Conservation (phyloP, 2,113 vertebrate genomes). For the Vanacampus margaritifer region DNA sequence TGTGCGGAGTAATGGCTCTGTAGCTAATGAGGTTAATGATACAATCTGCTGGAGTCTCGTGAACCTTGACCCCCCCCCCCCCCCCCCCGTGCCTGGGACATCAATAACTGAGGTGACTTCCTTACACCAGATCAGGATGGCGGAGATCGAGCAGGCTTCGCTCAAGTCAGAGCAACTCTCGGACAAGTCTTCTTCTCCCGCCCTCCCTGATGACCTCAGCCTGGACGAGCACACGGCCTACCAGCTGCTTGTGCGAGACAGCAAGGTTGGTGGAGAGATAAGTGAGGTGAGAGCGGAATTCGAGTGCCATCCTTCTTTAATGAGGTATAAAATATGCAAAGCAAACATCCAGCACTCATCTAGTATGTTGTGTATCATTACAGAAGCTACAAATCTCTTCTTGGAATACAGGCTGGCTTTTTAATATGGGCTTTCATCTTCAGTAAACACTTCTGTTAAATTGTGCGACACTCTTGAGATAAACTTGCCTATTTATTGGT, state of each 20-base stretch:
- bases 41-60: background rate
- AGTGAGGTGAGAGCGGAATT: background rate
- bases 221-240: slow-evolving; percentile 81
- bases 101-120: slow-evolving; percentile 27
- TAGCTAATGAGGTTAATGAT: background rate
- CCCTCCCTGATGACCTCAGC: slow-evolving; percentile 87
- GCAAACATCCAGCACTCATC: background rate
- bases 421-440: background rate
- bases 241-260: slow-evolving; percentile 74
- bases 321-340: background rate
- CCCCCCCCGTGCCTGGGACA: background rate
- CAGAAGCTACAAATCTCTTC: background rate
- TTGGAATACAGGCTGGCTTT: background rate
- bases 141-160: slow-evolving; percentile 93
- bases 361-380: background rate
- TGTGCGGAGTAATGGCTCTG: background rate
- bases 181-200: slow-evolving; percentile 90
- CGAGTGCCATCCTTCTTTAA: background rate
- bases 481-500: background rate
- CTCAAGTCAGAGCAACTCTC: slow-evolving; percentile 84
- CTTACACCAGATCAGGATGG: slow-evolving; percentile 86
- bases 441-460: background rate
- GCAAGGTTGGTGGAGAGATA: slow-evolving; percentile 75
- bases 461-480: background rate
- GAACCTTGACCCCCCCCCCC: background rate